Evolutionary conservation across 1,140 invertebrate species (phyloP).

Genomic region (Spodoptera frugiperda): DNA sequence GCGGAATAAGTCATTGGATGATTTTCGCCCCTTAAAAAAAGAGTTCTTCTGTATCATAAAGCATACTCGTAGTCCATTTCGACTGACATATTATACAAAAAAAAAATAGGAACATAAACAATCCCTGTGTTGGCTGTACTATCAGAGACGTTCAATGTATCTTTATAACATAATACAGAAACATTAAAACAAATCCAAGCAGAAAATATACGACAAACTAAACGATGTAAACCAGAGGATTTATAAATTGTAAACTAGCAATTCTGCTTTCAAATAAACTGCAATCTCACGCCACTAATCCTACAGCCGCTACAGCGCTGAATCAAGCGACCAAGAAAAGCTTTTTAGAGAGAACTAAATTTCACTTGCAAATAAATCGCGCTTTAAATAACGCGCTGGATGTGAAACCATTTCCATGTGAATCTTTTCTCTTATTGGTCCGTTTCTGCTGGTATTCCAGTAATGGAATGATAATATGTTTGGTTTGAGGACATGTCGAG

Average conservation of each 20-base stretch:
- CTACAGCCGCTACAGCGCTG: constrained; percentile 1
- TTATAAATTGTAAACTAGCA: neutral
- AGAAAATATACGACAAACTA: neutral
- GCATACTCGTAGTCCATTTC: too few relatives aligned
- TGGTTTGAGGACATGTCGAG: too few relatives aligned
- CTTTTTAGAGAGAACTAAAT: constrained; percentile 23
- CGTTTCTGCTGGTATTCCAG: too few relatives aligned
- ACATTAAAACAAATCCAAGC: neutral
- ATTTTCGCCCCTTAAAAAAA: too few relatives aligned
- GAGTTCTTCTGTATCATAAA: too few relatives aligned
- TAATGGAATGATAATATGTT: too few relatives aligned
- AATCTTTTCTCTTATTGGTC: constrained; percentile 19
- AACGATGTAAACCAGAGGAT: constrained; percentile 12
- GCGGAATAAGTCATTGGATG: too few relatives aligned
- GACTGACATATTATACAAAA: too few relatives aligned
- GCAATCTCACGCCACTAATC: constrained; percentile 22
- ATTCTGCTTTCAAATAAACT: constrained; percentile 24
- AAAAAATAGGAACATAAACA: too few relatives aligned
- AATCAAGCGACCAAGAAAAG: constrained; percentile 21
- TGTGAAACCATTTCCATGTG: constrained; percentile 11
- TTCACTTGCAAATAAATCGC: constrained; percentile 37
- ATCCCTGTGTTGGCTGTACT: too few relatives aligned
- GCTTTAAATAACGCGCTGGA: constrained; percentile 18
- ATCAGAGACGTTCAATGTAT: too few relatives aligned
- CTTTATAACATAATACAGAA: neutral